Evolutionary conservation across 2,888 invertebrate species (phyloP).

Genomic region (Bruchidius siliquastri): DNA sequence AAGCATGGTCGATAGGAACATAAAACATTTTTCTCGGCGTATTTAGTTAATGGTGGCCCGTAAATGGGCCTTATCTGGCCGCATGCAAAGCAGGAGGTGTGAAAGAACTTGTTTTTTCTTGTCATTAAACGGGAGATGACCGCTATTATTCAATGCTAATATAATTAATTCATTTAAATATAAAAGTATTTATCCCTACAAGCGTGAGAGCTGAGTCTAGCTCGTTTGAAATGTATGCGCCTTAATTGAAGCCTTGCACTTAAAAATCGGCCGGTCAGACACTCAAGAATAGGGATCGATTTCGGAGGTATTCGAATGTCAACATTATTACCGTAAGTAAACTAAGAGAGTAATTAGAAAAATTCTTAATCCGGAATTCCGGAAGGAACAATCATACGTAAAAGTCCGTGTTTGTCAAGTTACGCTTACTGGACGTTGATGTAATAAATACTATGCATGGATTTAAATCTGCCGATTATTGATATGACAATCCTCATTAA

Average conservation of each 20-base stretch:
- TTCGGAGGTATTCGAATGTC: not conserved
- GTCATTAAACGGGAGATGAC: conserved; percentile 35
- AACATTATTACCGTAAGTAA: not conserved
- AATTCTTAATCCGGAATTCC: not conserved
- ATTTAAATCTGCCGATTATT: too few relatives aligned
- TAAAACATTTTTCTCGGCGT: conserved; percentile 24
- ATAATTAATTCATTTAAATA: conserved; percentile 40
- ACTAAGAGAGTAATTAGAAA: too few relatives aligned
- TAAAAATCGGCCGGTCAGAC: not conserved
- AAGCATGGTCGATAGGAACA: conserved; percentile 23
- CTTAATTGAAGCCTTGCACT: conserved; percentile 23
- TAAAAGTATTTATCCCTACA: conserved; percentile 38
- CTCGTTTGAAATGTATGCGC: conserved; percentile 27
- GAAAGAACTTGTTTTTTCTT: conserved; percentile 37
- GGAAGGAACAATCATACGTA: too few relatives aligned
- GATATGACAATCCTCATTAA: too few relatives aligned
- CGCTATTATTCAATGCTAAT: conserved; percentile 38
- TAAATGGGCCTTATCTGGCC: conserved; percentile 22
- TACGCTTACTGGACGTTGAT: too few relatives aligned
- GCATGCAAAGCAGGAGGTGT: conserved; percentile 34
- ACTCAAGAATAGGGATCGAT: not conserved
- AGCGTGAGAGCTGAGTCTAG: conserved; percentile 24
- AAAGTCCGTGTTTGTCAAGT: too few relatives aligned
- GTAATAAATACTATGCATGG: too few relatives aligned
- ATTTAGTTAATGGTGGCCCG: conserved; percentile 26